These are phyloP conservation scores for Alligator sinensis DNA, from an alignment of 2,113 vertebrate genomes.

Conservation along the genomic window DNA sequence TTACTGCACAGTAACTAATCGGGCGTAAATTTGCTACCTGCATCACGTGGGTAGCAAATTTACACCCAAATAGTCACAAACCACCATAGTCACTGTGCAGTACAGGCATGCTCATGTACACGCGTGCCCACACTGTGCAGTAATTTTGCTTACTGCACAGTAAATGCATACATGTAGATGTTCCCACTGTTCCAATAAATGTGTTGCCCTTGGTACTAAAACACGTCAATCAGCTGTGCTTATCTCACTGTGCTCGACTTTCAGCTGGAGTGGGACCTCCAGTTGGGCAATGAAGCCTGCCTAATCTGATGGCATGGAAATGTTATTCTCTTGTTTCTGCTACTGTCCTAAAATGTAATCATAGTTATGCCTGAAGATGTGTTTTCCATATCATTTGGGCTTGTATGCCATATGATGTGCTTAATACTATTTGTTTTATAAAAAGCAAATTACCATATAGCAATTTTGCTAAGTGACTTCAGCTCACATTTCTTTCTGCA, in stretches of 20 bases:
- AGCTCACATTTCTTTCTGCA: neutral
- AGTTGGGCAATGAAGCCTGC: neutral
- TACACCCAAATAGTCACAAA: no score
- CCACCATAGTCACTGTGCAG: no score
- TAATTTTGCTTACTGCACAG: no score
- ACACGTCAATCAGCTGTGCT: neutral
- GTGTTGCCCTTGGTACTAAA: neutral
- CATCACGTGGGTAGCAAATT: no score
- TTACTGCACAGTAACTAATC: no score
- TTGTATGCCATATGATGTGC: neutral
- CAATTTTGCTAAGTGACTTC: neutral
- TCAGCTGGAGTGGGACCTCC: neutral
- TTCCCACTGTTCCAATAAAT: neutral
- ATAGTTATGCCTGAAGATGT: neutral
- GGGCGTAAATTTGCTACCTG: no score
- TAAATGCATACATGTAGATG: neutral
- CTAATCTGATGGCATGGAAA: neutral
- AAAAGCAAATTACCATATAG: neutral
- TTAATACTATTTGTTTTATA: neutral
- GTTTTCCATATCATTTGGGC: neutral
- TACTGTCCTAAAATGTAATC: neutral
- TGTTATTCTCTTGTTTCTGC: neutral
- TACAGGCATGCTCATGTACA: no score
- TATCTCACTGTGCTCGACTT: neutral
- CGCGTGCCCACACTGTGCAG: no score